Evolutionary conservation across 2,113 vertebrate species (phyloP).

Genomic region (Aleadryas rufinucha): DNA sequence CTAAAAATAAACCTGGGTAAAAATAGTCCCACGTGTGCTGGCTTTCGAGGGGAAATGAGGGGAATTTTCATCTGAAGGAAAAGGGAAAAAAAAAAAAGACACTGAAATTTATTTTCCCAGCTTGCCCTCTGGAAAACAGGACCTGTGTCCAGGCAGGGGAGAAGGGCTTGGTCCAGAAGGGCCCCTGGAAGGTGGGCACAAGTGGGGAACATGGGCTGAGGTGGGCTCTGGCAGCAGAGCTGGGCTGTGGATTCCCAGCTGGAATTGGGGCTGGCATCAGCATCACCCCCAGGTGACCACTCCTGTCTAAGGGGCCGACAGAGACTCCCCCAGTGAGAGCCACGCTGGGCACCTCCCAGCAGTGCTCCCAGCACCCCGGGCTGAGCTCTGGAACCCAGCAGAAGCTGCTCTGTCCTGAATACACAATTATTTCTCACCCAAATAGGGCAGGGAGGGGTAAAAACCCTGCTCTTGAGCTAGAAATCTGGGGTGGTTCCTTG

Average conservation of each 20-base stretch:
- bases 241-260: not conserved
- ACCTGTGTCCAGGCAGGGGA: not conserved
- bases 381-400: not conserved
- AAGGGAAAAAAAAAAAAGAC: not conserved
- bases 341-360: fast-evolving
- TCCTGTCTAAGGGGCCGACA: not conserved
- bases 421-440: not conserved
- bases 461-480: not conserved
- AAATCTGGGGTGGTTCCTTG: not conserved
- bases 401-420: not conserved
- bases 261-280: not conserved
- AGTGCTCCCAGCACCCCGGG: not conserved
- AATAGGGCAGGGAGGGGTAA: not conserved
- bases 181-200: not conserved
- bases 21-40: slow-evolving; percentile 25
- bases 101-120: not conserved
- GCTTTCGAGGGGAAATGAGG: not conserved
- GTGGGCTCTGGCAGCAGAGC: not conserved
- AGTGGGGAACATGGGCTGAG: not conserved
- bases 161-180: not conserved
- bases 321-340: not conserved
- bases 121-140: not conserved
- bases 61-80: not conserved
- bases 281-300: not conserved
- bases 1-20: slow-evolving; percentile 49